Percentiles rank a stretch among this genome's conserved stretches.
These are phyloP conservation scores for Mactromeris polynyma DNA, from an alignment of 2,888 invertebrate genomes.

Conservation along the genomic window DNA sequence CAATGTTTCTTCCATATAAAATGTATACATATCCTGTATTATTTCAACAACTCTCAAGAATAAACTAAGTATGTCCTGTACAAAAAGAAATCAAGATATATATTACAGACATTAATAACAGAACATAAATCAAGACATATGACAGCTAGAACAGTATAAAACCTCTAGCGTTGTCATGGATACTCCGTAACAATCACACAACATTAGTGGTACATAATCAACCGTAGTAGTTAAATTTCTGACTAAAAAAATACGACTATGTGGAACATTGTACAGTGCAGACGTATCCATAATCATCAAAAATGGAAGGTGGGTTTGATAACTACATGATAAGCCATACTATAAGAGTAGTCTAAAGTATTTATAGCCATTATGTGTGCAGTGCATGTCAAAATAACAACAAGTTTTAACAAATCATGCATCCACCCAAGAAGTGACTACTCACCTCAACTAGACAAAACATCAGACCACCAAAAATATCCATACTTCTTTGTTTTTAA, in stretches of 20 bases:
- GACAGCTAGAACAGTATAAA: too few species aligned
- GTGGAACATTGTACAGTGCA: too few species aligned
- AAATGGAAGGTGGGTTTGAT: neutral
- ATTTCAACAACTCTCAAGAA: neutral
- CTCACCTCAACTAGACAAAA: too few species aligned
- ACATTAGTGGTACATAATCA: neutral
- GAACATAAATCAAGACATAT: neutral
- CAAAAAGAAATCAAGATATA: neutral
- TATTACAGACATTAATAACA: neutral
- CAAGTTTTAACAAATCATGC: too few species aligned
- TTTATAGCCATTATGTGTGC: too few species aligned
- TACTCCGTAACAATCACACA: too few species aligned
- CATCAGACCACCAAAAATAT: too few species aligned
- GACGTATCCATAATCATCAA: neutral
- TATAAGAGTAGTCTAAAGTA: neutral
- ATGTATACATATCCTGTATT: constrained; percentile 6
- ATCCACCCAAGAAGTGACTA: too few species aligned
- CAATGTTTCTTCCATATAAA: constrained; percentile 23
- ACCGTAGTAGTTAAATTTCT: neutral
- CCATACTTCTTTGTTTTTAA: too few species aligned
- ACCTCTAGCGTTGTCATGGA: neutral
- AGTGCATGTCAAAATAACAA: too few species aligned
- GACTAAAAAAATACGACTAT: too few species aligned
- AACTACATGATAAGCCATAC: neutral
- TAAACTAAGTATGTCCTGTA: neutral